Conservation (phyloP, 92 coral and sea anemone species). For the Metridium senile region DNA sequence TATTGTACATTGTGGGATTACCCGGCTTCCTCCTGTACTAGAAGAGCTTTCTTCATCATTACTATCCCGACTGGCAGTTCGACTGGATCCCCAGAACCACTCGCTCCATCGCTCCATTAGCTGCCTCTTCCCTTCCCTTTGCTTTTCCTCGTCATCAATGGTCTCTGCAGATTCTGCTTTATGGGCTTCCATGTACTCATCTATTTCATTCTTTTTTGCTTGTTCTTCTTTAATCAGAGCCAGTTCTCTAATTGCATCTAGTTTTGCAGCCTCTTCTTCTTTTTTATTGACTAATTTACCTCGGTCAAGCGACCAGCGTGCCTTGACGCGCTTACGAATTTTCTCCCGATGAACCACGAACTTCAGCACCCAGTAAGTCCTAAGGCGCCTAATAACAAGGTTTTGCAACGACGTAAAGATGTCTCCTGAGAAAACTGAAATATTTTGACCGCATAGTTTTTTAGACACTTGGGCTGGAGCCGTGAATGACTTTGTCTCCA, state of each 20-base stretch:
- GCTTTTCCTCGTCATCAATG: slow-evolving; percentile 21
- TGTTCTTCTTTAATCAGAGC: slow-evolving; percentile 4
- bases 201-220: slow-evolving; percentile 35
- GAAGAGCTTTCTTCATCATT: slow-evolving; percentile 13
- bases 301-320: slow-evolving; percentile 11
- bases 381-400: slow-evolving; percentile 65
- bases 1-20: no score
- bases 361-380: slow-evolving; percentile 86
- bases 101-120: slow-evolving; percentile 62
- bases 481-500: slow-evolving; percentile 29
- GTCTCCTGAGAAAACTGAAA: slow-evolving; percentile 78
- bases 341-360: slow-evolving; percentile 65
- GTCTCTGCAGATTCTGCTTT: slow-evolving; percentile 79
- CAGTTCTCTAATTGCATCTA: slow-evolving; percentile 21
- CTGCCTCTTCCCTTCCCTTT: slow-evolving; percentile 31
- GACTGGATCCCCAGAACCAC: slow-evolving; percentile 74
- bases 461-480: slow-evolving; percentile 34
- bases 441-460: slow-evolving; percentile 38
- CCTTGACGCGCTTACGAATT: slow-evolving; percentile 23
- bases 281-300: not conserved
- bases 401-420: slow-evolving; percentile 65
- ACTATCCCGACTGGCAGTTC: slow-evolving; percentile 20
- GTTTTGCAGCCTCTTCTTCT: slow-evolving; percentile 20
- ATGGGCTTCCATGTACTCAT: slow-evolving; percentile 66
- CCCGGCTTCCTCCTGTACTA: not conserved